These are phyloP conservation scores for Calliopum simillimum DNA, from an alignment of 2,888 invertebrate genomes.

Conservation along the genomic window DNA sequence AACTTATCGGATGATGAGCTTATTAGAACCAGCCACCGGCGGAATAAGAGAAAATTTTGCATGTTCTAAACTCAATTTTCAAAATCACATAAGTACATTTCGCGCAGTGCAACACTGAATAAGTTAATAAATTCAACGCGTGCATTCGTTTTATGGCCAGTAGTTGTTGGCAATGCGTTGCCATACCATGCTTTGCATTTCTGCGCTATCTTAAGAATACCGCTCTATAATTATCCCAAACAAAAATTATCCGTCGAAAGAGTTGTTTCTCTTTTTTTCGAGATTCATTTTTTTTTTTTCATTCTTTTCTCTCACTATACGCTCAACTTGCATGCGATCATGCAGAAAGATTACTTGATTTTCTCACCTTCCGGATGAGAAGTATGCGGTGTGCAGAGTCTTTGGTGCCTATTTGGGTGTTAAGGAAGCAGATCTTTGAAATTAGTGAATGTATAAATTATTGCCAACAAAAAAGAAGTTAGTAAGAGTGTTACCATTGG, in stretches of 20 bases:
- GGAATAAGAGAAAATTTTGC: too few species aligned
- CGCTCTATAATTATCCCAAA: constrained; percentile 65
- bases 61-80: too few species aligned
- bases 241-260: constrained; percentile 64
- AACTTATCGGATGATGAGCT: too few species aligned
- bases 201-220: constrained; percentile 42
- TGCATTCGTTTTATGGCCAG: constrained; percentile 54
- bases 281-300: not conserved
- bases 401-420: not conserved
- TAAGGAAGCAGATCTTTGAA: not conserved
- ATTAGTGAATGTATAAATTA: constrained; percentile 27
- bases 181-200: constrained; percentile 31
- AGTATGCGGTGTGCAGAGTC: not conserved
- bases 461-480: not conserved
- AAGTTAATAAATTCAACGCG: constrained; percentile 61
- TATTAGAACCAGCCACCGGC: too few species aligned
- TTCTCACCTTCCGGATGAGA: constrained; percentile 29
- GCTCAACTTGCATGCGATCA: constrained; percentile 31
- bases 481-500: too few species aligned
- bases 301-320: constrained; percentile 3
- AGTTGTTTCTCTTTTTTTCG: constrained; percentile 44
- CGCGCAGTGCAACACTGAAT: constrained; percentile 19
- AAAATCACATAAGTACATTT: not conserved
- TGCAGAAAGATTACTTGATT: constrained; percentile 28
- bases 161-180: constrained; percentile 30